Evolutionary conservation across 64 coral and sea anemone species (phyloP).

Genomic region (Trachythela sp.): DNA sequence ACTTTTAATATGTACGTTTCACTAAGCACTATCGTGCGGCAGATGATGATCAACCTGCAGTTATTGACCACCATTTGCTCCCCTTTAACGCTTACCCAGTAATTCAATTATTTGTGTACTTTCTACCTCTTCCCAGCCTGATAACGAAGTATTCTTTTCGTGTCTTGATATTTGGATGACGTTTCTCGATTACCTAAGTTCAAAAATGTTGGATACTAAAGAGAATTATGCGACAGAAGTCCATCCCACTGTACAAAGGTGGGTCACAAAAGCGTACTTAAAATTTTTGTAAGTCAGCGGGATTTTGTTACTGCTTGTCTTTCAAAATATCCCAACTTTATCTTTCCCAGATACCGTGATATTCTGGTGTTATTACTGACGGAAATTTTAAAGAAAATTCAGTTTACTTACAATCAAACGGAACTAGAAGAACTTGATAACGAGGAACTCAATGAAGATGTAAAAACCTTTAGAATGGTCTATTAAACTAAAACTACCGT

Average conservation of each 20-base stretch:
- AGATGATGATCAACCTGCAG: too few relatives aligned
- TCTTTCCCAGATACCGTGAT: slow-evolving; percentile 20
- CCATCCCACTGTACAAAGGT: slow-evolving; percentile 78
- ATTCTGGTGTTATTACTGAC: slow-evolving; percentile 71
- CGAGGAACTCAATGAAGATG: slow-evolving; percentile 74
- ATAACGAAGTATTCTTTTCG: slow-evolving; percentile 73
- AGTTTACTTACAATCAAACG: slow-evolving; percentile 75
- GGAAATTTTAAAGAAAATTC: slow-evolving; percentile 80
- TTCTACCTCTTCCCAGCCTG: slow-evolving; percentile 42
- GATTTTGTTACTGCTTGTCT: not conserved
- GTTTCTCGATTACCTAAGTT: slow-evolving; percentile 79
- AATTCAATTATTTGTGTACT: too few relatives aligned
- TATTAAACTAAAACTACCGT: too few relatives aligned
- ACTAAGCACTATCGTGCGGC: too few relatives aligned
- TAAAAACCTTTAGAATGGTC: slow-evolving; percentile 13
- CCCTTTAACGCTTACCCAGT: too few relatives aligned
- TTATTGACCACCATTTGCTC: too few relatives aligned
- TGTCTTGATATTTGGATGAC: slow-evolving; percentile 87
- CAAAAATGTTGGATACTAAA: slow-evolving; percentile 77
- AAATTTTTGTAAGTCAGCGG: too few relatives aligned
- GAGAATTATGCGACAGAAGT: slow-evolving; percentile 73
- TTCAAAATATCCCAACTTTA: not conserved
- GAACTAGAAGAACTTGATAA: slow-evolving; percentile 78
- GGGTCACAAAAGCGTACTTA: too few relatives aligned
- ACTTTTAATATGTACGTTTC: too few relatives aligned